Conservation (phyloP, 2,888 invertebrate genomes). For the Amphipoea lucens region DNA sequence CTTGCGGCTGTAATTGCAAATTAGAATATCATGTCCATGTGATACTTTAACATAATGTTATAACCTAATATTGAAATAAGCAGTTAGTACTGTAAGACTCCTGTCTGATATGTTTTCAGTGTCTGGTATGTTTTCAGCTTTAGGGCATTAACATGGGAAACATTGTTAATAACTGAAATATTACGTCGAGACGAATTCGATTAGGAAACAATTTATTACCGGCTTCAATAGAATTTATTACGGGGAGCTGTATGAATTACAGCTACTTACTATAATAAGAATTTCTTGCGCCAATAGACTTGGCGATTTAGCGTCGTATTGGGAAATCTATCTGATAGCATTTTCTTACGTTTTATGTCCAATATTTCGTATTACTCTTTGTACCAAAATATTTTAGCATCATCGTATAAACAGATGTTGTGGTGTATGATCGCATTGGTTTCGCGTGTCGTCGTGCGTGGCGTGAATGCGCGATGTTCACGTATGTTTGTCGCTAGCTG, state of each 20-base stretch:
- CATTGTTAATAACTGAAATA: constrained; percentile 36
- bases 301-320: constrained; percentile 33
- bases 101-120: constrained; percentile 2
- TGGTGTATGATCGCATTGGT: constrained; percentile 38
- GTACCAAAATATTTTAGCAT: constrained; percentile 3
- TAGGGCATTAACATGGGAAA: neutral
- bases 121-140: constrained; percentile 4
- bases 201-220: constrained; percentile 58
- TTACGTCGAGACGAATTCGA: constrained; percentile 47
- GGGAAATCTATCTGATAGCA: constrained; percentile 26
- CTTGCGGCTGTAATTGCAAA: constrained; percentile 27
- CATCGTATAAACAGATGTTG: constrained; percentile 39
- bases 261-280: constrained; percentile 40
- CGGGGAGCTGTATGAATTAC: constrained; percentile 40
- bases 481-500: constrained; percentile 64
- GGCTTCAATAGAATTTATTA: constrained; percentile 44
- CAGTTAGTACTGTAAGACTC: neutral
- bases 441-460: constrained; percentile 54
- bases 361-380: constrained; percentile 18
- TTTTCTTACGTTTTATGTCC: constrained; percentile 26
- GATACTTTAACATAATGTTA: constrained; percentile 10
- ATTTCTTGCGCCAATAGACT: constrained; percentile 40
- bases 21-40: constrained; percentile 1
- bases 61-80: constrained; percentile 9
- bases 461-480: constrained; percentile 63